Evolutionary conservation across 1,140 invertebrate genomes (phyloP).

Genomic region (Tribolium madens): DNA sequence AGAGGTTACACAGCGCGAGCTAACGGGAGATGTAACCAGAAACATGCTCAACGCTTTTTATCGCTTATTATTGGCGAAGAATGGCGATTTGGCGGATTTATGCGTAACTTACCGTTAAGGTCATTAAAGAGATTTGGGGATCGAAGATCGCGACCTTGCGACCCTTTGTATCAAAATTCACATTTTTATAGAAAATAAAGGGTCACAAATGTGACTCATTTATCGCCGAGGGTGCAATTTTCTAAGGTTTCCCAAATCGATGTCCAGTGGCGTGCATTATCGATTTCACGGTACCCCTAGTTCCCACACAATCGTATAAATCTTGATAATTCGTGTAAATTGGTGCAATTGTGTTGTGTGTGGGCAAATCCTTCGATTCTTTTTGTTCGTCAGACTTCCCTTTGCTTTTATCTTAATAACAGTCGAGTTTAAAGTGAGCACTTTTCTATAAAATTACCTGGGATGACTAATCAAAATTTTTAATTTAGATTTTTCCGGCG

Average conservation of each 20-base stretch:
- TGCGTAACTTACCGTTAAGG: constrained; percentile 14
- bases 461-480: constrained; percentile 24
- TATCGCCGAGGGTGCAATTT: background rate
- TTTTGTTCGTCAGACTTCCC: background rate
- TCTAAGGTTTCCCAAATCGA: background rate
- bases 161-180: background rate
- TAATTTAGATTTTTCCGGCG: constrained; percentile 36
- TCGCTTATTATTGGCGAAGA: constrained; percentile 16
- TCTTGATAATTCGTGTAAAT: background rate
- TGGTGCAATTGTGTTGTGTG: background rate
- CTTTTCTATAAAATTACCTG: constrained; percentile 16
- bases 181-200: too few relatives aligned
- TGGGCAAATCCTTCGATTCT: background rate
- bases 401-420: constrained; percentile 14
- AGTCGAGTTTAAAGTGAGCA: background rate
- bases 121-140: background rate
- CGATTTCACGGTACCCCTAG: too few relatives aligned
- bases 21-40: constrained; percentile 10
- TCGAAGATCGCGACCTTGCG: background rate
- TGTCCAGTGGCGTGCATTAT: too few relatives aligned
- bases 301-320: too few relatives aligned
- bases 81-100: constrained; percentile 19
- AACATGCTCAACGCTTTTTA: background rate
- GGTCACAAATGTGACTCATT: too few relatives aligned
- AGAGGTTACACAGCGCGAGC: background rate